phyloP scores from a whole-genome alignment of 64 coral and sea anemone species.

The Exaiptasia diaphana region DNA sequence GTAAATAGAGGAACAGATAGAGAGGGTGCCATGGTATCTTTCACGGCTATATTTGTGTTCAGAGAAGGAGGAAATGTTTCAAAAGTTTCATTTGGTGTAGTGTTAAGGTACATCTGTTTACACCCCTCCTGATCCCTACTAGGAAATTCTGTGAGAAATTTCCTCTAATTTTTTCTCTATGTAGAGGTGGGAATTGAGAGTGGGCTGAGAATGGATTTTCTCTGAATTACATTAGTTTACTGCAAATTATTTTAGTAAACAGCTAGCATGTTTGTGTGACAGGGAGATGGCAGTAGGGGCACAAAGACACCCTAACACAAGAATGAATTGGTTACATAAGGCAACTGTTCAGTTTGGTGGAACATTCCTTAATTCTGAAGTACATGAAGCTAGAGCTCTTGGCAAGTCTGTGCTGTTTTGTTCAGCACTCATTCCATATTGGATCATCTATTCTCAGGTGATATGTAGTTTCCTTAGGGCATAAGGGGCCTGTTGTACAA shows the following conservation, averaged over 20 bases:
- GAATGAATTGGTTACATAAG: constrained; percentile 46
- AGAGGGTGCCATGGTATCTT: too few species aligned
- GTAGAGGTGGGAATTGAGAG: too few species aligned
- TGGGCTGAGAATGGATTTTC: too few species aligned
- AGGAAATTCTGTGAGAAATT: too few species aligned
- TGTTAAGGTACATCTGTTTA: too few species aligned
- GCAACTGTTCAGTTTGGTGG: constrained; percentile 32
- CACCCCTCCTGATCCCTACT: too few species aligned
- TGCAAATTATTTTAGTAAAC: not conserved
- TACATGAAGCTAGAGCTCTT: constrained; percentile 43
- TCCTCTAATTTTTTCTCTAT: too few species aligned
- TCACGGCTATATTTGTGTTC: not conserved
- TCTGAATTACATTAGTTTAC: too few species aligned
- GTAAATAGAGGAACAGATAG: too few species aligned
- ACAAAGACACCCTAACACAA: not conserved
- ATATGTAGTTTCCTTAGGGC: not conserved
- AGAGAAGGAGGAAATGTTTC: not conserved
- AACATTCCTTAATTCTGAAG: constrained; percentile 48
- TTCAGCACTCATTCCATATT: constrained; percentile 51
- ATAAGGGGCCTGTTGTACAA: too few species aligned
- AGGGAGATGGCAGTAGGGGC: not conserved
- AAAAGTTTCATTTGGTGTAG: too few species aligned
- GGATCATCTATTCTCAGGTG: constrained; percentile 70
- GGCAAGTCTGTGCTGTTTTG: constrained; percentile 34
- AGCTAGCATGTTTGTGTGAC: not conserved